A percentile compares a stretch with the other conserved stretches of the same genome.
phyloP scores from a whole-genome alignment of 2,797 vertebrate genomes.

The Melanotaenia parkinsoni region DNA sequence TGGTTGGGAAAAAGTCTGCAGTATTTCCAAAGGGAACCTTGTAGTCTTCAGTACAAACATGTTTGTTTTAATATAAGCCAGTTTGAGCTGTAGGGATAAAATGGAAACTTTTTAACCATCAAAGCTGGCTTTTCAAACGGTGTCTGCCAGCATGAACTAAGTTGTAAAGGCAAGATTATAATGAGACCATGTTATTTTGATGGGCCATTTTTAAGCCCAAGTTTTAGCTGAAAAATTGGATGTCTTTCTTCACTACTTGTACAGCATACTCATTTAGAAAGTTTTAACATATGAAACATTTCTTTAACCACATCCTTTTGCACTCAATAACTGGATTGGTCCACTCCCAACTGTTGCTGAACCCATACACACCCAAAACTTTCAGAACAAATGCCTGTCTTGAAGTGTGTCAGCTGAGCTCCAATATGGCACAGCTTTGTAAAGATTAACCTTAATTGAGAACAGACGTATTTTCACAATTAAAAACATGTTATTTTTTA shows the following conservation, averaged over 20 bases:
- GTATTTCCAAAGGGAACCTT: slow-evolving; percentile 21
- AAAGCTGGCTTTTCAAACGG: slow-evolving; percentile 60
- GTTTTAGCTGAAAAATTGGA: neutral
- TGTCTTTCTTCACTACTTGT: neutral
- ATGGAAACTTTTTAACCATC: slow-evolving; percentile 37
- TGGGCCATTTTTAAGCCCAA: slow-evolving; percentile 3
- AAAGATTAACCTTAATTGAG: too few relatives aligned
- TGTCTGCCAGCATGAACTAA: slow-evolving; percentile 58
- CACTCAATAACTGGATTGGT: neutral
- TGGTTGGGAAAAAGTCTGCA: slow-evolving; percentile 16
- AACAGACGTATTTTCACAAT: too few relatives aligned
- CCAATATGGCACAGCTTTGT: neutral
- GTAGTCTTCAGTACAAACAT: slow-evolving; percentile 25
- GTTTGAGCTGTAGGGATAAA: slow-evolving; percentile 39
- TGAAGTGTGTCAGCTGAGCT: neutral
- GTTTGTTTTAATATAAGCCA: slow-evolving; percentile 45
- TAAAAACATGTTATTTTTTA: neutral
- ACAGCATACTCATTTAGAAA: slow-evolving; percentile 5
- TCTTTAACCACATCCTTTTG: neutral
- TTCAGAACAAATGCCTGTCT: neutral
- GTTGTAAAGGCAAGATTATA: slow-evolving; percentile 43
- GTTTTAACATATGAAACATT: neutral
- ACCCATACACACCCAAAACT: neutral
- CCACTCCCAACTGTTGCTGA: neutral
- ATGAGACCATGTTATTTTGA: slow-evolving; percentile 4